Evolutionary conservation across 2,797 vertebrate species (phyloP), one percentile per base, ranked within the genome.

Genomic region (Coregonus ussuriensis): DNA sequence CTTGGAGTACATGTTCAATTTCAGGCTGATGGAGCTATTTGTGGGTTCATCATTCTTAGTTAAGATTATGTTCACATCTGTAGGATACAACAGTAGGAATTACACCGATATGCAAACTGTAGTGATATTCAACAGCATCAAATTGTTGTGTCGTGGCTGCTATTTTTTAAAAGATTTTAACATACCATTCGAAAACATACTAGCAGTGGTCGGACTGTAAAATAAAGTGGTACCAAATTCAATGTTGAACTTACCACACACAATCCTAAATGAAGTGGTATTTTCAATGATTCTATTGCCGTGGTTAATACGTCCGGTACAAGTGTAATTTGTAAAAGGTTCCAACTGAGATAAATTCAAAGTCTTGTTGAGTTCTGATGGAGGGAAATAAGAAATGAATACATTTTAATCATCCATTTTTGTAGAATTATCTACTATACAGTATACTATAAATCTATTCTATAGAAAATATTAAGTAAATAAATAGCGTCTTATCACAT

Each of bases 211-310:
- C 6, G 6, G 37, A 41, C 6, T 7, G 37, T 41, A 41, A 41
- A 41, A 41, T 41, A 41, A 29, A 18, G 63, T 25, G 25, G 7
- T 13, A 66, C 63, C 25, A 13, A n/a, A 66, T 14, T 14, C 11
- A 29, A 25, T 29, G 51, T 2, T 3, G 13, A 71, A 47, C 68
- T 71, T 33, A 71, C 68, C 11, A n/a, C 68, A 71, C 1, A 51
- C 18, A 47, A 71, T n/a, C 5, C 37, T 1, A n/a, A 71, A 1
- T 9, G 13, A 11, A 54, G n/a, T 25, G 0, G 6, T 1, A 0
- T 21, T 63, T 16, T 3, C 0, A 16, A 53, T 0, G 1, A 0
- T 0, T 15, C 14, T 1, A 0, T 0, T 0, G 0, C 56, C 4
- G 37, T 88, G 88, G 0, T 0, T 16, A 47, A 72, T 29, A 1